Conservation (phyloP, 2,797 vertebrate species). For the Enteromius mattozi region DNA sequence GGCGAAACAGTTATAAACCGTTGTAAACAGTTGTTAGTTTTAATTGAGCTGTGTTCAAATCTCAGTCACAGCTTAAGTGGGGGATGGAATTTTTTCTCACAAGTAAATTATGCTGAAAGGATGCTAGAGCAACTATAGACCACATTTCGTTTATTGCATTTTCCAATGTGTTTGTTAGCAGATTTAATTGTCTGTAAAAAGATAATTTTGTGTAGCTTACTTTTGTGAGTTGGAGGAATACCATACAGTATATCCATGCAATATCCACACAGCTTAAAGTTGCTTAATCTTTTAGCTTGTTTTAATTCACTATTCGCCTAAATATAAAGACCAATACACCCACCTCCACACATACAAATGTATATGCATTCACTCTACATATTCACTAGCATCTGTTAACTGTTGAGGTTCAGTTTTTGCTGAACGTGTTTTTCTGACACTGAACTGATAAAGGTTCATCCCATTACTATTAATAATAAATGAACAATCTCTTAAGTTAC, state of each 20-base stretch:
- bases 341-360: neutral
- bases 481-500: slow-evolving; percentile 61
- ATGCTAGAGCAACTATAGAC: slow-evolving; percentile 35
- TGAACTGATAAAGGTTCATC: slow-evolving; percentile 51
- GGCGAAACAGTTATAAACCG: neutral
- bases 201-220: slow-evolving; percentile 32
- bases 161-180: slow-evolving; percentile 45
- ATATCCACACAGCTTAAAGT: neutral
- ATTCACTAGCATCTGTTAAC: slow-evolving; percentile 24
- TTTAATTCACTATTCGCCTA: neutral
- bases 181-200: slow-evolving; percentile 54
- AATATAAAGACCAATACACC: slow-evolving; percentile 9
- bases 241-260: slow-evolving; percentile 12
- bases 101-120: slow-evolving; percentile 41
- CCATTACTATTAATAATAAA: slow-evolving; percentile 74
- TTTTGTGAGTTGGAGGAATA: slow-evolving; percentile 26
- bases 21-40: slow-evolving; percentile 26
- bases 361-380: neutral
- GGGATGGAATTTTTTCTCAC: neutral
- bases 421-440: slow-evolving; percentile 61
- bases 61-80: slow-evolving; percentile 13
- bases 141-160: slow-evolving; percentile 46
- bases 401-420: slow-evolving; percentile 55
- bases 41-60: slow-evolving; percentile 35
- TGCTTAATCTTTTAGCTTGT: neutral